Percentiles rank a stretch among this genome's conserved stretches.
phyloP scores from a whole-genome alignment of 2,113 vertebrate species.

The Asarcornis scutulata region DNA sequence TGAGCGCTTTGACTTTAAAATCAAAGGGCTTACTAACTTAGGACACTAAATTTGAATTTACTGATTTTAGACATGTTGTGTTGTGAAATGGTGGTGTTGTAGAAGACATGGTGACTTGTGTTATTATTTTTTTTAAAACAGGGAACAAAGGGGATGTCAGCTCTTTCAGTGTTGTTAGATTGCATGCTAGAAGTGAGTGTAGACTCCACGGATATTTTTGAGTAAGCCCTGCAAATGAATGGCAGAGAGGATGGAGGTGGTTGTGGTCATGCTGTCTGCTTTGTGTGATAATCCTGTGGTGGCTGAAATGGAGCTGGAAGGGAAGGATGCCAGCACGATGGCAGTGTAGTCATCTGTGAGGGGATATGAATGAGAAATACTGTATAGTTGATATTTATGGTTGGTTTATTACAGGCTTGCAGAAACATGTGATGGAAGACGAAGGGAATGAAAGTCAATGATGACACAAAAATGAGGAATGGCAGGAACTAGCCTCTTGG shows the following conservation, averaged over 20 bases:
- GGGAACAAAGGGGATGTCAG: neutral
- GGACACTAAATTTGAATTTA: neutral
- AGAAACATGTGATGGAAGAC: neutral
- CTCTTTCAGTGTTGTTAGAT: neutral
- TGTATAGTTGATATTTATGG: neutral
- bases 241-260: neutral
- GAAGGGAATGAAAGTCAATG: neutral
- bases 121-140: neutral
- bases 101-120: neutral
- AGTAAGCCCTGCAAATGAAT: neutral
- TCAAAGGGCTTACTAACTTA: neutral
- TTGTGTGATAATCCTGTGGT: neutral
- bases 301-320: neutral
- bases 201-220: neutral
- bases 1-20: slow-evolving; percentile 14
- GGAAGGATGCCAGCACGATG: neutral
- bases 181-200: neutral
- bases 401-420: neutral
- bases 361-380: neutral
- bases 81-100: neutral
- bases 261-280: neutral
- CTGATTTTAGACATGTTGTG: neutral
- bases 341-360: neutral
- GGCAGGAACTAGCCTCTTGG: neutral
- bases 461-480: neutral